Evolutionary conservation across 2,888 invertebrate species (phyloP).

Genomic region (Chloroclystis v-ata): DNA sequence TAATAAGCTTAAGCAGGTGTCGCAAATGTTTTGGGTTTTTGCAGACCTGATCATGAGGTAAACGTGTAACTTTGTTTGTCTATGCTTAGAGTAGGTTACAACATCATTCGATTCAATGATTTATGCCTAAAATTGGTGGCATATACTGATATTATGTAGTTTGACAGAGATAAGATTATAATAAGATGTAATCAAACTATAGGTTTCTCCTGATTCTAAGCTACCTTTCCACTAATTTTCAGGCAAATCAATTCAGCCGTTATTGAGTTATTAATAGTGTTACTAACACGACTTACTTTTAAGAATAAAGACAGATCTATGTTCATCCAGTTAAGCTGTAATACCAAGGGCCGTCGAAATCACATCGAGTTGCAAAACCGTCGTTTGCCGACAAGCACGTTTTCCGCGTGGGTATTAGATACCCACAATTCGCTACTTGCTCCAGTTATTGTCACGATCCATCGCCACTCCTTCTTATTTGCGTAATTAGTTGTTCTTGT

Average conservation of each 20-base stretch:
- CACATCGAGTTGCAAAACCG: constrained; percentile 14
- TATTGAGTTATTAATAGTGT: too few relatives aligned
- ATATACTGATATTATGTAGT: too few relatives aligned
- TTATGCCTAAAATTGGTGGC: too few relatives aligned
- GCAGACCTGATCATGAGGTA: constrained; percentile 2
- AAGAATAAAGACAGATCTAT: too few relatives aligned
- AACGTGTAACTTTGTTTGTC: not conserved
- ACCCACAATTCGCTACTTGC: constrained; percentile 11
- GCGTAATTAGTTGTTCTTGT: constrained; percentile 10
- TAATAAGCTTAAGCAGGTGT: constrained; percentile 7
- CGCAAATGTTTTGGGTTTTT: constrained; percentile 11
- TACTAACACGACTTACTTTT: too few relatives aligned
- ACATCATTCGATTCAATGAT: too few relatives aligned
- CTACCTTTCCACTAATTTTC: too few relatives aligned
- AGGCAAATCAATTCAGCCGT: too few relatives aligned
- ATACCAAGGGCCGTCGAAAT: constrained; percentile 12
- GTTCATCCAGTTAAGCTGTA: too few relatives aligned
- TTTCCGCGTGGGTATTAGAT: constrained; percentile 22
- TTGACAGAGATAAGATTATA: too few relatives aligned
- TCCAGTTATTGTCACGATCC: constrained; percentile 18
- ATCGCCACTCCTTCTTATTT: constrained; percentile 22
- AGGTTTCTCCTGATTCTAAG: too few relatives aligned
- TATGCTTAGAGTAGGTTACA: not conserved
- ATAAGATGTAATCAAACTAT: too few relatives aligned
- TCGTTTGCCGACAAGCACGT: constrained; percentile 16